Evolutionary conservation across 2,113 vertebrate genomes (phyloP).

Genomic region (Ardeotis arabs): DNA sequence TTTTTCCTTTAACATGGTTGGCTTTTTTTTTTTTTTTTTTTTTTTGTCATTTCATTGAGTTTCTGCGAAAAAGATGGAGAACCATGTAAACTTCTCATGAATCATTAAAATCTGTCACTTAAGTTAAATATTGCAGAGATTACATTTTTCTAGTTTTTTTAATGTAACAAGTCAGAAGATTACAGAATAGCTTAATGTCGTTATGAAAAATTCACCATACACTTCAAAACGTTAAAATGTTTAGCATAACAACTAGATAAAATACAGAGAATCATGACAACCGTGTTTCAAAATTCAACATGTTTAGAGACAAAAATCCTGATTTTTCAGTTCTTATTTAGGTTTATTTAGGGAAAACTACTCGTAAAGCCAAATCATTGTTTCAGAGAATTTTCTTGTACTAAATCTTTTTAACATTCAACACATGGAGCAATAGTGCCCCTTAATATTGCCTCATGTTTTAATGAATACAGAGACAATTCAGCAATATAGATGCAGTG

Average conservation of each 20-base stretch:
- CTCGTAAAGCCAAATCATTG: background rate
- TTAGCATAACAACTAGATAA: background rate
- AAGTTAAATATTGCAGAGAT: background rate
- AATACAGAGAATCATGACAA: background rate
- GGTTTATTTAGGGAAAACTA: background rate
- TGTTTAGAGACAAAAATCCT: background rate
- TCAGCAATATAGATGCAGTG: accelerated
- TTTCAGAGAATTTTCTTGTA: background rate
- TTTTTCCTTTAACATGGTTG: background rate
- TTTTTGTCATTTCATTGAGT: background rate
- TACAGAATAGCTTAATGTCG: background rate
- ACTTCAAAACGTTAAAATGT: background rate
- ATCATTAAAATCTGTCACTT: background rate
- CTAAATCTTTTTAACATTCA: background rate
- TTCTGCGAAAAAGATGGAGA: conserved; percentile 11
- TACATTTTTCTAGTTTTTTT: background rate
- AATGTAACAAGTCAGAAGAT: background rate
- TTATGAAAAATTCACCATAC: background rate
- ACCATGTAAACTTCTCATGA: background rate
- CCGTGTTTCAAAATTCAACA: background rate
- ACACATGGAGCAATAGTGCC: accelerated
- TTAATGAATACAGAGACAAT: background rate
- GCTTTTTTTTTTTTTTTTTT: conserved; percentile 17
- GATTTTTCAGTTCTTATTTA: background rate
- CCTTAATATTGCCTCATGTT: background rate